These are phyloP conservation scores for Diorhabda carinulata DNA, from an alignment of 1,140 invertebrate genomes.

Conservation along the genomic window DNA sequence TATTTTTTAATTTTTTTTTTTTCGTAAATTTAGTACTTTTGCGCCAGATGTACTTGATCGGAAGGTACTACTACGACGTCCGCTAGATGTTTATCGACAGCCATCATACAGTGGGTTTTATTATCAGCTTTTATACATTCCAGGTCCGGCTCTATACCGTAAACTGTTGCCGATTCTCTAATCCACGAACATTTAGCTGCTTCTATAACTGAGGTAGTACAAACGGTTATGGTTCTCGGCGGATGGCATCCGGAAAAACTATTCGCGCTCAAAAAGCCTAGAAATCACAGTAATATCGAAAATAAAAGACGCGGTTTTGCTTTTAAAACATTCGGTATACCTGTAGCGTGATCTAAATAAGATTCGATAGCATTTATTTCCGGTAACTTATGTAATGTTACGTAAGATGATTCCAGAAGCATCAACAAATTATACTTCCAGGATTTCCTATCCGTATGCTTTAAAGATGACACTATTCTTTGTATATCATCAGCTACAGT, in stretches of 20 bases:
- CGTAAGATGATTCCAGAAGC: slow-evolving; percentile 53
- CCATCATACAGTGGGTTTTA: slow-evolving; percentile 60
- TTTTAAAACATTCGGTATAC: slow-evolving; percentile 45
- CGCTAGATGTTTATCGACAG: slow-evolving; percentile 53
- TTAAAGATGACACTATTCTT: slow-evolving; percentile 50
- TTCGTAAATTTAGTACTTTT: slow-evolving; percentile 41
- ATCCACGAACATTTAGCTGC: slow-evolving; percentile 72
- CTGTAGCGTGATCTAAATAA: slow-evolving; percentile 57
- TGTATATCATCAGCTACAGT: slow-evolving; percentile 56
- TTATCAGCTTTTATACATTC: slow-evolving; percentile 58
- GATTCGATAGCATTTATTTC: slow-evolving; percentile 54
- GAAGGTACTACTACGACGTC: slow-evolving; percentile 64
- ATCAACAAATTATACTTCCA: slow-evolving; percentile 56
- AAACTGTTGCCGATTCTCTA: slow-evolving; percentile 62
- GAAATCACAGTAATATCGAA: slow-evolving; percentile 9
- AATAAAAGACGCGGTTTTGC: background rate
- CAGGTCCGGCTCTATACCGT: slow-evolving; percentile 69
- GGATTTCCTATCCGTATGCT: slow-evolving; percentile 38
- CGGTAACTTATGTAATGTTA: slow-evolving; percentile 48
- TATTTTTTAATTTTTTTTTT: slow-evolving; percentile 3
- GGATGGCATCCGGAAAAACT: slow-evolving; percentile 61
- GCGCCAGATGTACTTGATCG: slow-evolving; percentile 56
- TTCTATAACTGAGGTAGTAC: slow-evolving; percentile 62
- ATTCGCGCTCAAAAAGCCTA: slow-evolving; percentile 53
- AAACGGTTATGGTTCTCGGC: slow-evolving; percentile 56